Evolutionary conservation across 2,888 invertebrate genomes (phyloP).

Genomic region (Synergus gifuensis): DNA sequence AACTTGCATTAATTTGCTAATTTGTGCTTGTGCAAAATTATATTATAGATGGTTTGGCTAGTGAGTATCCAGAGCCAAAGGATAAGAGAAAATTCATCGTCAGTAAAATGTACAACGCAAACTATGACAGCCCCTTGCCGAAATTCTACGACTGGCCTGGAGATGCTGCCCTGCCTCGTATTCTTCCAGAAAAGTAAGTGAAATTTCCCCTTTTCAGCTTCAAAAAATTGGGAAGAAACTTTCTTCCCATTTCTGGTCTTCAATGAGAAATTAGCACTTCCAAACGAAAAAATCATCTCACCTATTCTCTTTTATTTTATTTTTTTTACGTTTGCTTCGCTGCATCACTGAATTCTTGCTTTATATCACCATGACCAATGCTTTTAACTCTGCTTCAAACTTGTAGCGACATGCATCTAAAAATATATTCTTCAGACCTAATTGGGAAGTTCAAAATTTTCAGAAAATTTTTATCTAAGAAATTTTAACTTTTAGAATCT

Average conservation of each 20-base stretch:
- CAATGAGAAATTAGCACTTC: constrained; percentile 6
- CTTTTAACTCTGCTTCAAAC: neutral
- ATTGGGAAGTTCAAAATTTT: neutral
- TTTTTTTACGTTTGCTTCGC: constrained; percentile 21
- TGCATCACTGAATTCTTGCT: constrained; percentile 22
- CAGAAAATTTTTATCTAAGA: neutral
- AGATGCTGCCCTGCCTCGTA: constrained; percentile 73
- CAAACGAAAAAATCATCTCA: constrained; percentile 35
- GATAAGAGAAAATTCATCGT: constrained; percentile 86
- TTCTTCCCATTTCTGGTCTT: neutral
- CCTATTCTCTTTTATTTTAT: constrained; percentile 20
- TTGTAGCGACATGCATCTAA: neutral
- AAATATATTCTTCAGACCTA: neutral
- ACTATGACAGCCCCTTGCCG: constrained; percentile 89
- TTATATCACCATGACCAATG: neutral
- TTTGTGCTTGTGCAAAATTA: constrained; percentile 8
- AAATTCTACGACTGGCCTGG: constrained; percentile 78
- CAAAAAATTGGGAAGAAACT: neutral
- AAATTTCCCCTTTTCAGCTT: neutral
- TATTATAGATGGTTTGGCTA: constrained; percentile 85
- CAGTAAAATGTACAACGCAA: constrained; percentile 87
- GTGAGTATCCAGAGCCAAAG: constrained; percentile 91
- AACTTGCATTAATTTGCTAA: neutral
- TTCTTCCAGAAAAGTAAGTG: constrained; percentile 75
- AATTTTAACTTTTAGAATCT: constrained; percentile 3